Percentiles rank a stretch among this genome's conserved stretches.
Conservation (phyloP, 2,888 invertebrate species). For the Hypsopygia costalis region DNA sequence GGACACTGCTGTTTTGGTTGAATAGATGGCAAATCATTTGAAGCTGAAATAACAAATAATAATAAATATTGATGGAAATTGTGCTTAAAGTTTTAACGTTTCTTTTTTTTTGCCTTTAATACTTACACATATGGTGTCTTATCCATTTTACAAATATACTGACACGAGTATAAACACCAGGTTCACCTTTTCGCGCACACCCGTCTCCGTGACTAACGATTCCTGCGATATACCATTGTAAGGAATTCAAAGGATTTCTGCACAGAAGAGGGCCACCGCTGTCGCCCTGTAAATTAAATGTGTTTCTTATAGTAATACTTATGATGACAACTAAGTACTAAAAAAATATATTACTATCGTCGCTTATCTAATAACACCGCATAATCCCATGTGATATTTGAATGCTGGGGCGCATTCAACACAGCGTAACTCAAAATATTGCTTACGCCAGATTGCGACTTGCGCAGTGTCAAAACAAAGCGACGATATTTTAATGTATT, state of each 20-base stretch:
- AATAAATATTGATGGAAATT: conserved; percentile 2
- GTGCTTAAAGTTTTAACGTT: too few relatives aligned
- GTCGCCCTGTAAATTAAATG: conserved; percentile 80
- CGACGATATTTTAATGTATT: too few relatives aligned
- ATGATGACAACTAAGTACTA: too few relatives aligned
- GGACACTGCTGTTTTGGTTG: conserved; percentile 84
- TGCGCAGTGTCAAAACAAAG: too few relatives aligned
- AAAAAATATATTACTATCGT: too few relatives aligned
- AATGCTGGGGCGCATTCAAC: too few relatives aligned
- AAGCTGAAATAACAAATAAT: conserved; percentile 51
- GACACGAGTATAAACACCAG: conserved; percentile 91
- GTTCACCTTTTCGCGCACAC: conserved; percentile 88
- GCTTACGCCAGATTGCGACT: too few relatives aligned
- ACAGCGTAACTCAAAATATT: too few relatives aligned
- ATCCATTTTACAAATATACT: conserved; percentile 89
- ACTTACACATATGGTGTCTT: conserved; percentile 80
- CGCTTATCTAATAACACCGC: too few relatives aligned
- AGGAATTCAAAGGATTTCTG: conserved; percentile 82
- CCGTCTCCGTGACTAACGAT: conserved; percentile 94
- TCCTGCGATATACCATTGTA: conserved; percentile 90
- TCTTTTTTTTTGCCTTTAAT: neutral
- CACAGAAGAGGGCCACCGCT: conserved; percentile 93
- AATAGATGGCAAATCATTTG: conserved; percentile 61
- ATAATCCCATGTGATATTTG: too few relatives aligned
- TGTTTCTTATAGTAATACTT: too few relatives aligned